Percentiles rank a stretch among this genome's conserved stretches.
Evolutionary conservation across 92 coral and sea anemone species (phyloP).

Genomic region (Virgularia gustaviana): DNA sequence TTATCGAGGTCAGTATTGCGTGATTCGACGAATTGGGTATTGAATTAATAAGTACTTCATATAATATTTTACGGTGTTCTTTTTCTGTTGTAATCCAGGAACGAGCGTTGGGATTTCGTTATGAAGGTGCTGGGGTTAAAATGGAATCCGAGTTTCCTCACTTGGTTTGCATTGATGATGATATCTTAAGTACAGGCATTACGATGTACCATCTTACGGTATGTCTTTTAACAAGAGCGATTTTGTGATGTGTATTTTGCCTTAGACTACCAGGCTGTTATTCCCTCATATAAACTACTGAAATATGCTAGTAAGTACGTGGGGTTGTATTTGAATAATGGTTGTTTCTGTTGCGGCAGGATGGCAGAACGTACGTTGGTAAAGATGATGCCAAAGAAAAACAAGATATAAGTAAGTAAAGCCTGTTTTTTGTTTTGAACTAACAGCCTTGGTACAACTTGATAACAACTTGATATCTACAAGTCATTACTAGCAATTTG

Average conservation of each 20-base stretch:
- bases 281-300: background rate
- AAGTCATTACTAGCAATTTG: no score
- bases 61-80: no score
- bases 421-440: no score
- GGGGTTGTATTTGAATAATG: background rate
- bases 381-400: conserved; percentile 82
- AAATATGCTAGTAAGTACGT: background rate
- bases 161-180: conserved; percentile 92
- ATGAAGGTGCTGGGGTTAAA: conserved; percentile 93
- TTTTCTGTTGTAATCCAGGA: conserved; percentile 50
- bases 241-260: background rate
- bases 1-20: conserved; percentile 83
- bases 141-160: conserved; percentile 98
- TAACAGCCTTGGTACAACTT: no score
- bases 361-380: conserved; percentile 94
- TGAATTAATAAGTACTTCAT: background rate
- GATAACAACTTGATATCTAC: no score
- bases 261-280: background rate
- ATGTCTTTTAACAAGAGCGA: conserved; percentile 5
- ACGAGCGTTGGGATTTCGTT: conserved; percentile 92
- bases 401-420: conserved; percentile 87
- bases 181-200: conserved; percentile 89
- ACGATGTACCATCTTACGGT: conserved; percentile 93
- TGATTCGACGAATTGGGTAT: background rate
- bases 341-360: no score